These are phyloP conservation scores for Chloroceryle aenea DNA, from an alignment of 2,113 vertebrate genomes.

Conservation along the genomic window DNA sequence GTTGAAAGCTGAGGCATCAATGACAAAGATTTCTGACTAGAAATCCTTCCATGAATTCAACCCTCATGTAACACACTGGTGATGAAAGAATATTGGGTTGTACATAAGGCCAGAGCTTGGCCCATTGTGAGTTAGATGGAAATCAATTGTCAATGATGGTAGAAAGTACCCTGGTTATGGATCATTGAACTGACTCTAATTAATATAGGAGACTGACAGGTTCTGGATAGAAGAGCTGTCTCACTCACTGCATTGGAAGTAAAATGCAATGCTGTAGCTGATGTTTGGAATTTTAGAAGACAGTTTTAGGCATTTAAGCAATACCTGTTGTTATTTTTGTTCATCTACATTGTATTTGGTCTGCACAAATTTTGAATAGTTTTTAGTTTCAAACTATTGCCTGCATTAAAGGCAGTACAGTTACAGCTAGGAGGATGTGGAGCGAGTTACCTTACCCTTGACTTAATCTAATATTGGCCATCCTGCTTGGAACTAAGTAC, in stretches of 20 bases:
- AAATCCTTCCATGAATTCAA: background rate
- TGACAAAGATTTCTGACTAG: background rate
- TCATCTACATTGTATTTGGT: background rate
- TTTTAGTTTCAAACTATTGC: background rate
- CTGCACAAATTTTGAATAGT: background rate
- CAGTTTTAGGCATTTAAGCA: background rate
- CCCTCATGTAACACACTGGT: background rate
- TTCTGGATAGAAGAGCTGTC: background rate
- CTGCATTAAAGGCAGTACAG: background rate
- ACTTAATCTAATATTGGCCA: too few relatives aligned
- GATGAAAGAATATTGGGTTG: background rate
- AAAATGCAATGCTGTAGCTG: background rate
- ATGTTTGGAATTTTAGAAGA: background rate
- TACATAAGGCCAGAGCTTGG: background rate
- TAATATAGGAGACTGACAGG: slow-evolving; percentile 35
- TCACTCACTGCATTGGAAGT: background rate
- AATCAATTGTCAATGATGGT: slow-evolving; percentile 18
- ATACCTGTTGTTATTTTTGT: background rate
- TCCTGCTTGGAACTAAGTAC: too few relatives aligned
- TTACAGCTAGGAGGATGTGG: background rate
- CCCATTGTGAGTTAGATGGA: background rate
- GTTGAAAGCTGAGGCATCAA: background rate
- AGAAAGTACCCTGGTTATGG: slow-evolving; percentile 7
- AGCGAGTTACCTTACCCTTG: background rate
- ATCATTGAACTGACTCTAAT: slow-evolving; percentile 32